A percentile compares a stretch with the other conserved stretches of the same genome.
These are phyloP conservation scores for Cerastis leucographa DNA, from an alignment of 2,888 invertebrate genomes.

Conservation along the genomic window DNA sequence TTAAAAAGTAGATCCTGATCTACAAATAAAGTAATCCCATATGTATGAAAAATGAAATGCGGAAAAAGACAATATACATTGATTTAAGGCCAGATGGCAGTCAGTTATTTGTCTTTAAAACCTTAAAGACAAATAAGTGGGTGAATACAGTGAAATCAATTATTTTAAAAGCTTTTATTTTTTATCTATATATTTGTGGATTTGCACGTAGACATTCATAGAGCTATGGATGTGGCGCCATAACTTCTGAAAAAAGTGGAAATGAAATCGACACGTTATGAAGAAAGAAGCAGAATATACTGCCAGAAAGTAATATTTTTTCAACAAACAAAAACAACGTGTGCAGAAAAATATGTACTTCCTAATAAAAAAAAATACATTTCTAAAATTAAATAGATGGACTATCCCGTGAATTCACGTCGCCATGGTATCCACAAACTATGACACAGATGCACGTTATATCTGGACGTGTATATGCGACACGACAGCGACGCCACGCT, in stretches of 20 bases:
- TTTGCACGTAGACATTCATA: no score
- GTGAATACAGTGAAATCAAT: neutral
- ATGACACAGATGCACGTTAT: slow-evolving; percentile 64
- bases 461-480: slow-evolving; percentile 31
- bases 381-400: neutral
- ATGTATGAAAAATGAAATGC: neutral
- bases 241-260: no score
- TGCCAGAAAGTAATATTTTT: neutral
- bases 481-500: slow-evolving; percentile 41
- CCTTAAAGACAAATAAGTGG: neutral
- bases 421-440: slow-evolving; percentile 40
- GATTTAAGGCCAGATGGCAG: neutral
- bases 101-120: no score
- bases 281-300: neutral
- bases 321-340: neutral
- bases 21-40: no score
- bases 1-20: no score
- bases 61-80: neutral
- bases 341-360: neutral
- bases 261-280: neutral
- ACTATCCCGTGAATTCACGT: slow-evolving; percentile 11
- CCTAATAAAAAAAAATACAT: neutral
- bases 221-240: no score
- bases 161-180: no score
- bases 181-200: no score